phyloP scores from a whole-genome alignment of 53 echinoderm and acorn worm species.

The Paracentrotus lividus region DNA sequence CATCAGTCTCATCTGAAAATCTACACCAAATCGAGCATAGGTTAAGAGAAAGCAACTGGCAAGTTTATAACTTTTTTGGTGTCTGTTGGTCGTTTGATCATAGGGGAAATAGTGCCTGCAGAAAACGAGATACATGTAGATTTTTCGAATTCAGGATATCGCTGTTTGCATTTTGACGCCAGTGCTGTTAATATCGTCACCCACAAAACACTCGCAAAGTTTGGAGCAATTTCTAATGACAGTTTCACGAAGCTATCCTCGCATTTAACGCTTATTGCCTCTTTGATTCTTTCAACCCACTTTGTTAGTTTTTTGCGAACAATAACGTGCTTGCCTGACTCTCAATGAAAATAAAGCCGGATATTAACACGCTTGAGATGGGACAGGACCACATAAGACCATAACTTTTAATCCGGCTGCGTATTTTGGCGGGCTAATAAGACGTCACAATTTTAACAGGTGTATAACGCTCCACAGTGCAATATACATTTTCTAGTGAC shows the following conservation, averaged over 20 bases:
- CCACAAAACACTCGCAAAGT: not conserved
- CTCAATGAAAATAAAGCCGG: not conserved
- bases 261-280: not conserved
- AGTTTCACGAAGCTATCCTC: not conserved
- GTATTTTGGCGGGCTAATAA: not conserved
- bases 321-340: not conserved
- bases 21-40: too few relatives aligned
- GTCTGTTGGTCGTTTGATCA: too few relatives aligned
- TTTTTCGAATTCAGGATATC: too few relatives aligned
- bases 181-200: too few relatives aligned
- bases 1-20: too few relatives aligned
- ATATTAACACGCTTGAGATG: not conserved
- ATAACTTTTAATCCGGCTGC: not conserved
- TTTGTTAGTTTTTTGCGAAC: not conserved
- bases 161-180: not conserved
- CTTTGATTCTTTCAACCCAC: not conserved
- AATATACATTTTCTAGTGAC: not conserved
- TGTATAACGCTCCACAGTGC: not conserved
- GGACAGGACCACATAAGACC: not conserved
- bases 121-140: too few relatives aligned
- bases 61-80: too few relatives aligned
- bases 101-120: too few relatives aligned
- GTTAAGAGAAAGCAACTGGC: too few relatives aligned
- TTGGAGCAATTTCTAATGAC: not conserved
- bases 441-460: slow-evolving; percentile 5